Percentiles rank a stretch among this genome's conserved stretches.
These are phyloP conservation scores for Brenthis ino DNA, from an alignment of 2,888 invertebrate species.

Conservation along the genomic window DNA sequence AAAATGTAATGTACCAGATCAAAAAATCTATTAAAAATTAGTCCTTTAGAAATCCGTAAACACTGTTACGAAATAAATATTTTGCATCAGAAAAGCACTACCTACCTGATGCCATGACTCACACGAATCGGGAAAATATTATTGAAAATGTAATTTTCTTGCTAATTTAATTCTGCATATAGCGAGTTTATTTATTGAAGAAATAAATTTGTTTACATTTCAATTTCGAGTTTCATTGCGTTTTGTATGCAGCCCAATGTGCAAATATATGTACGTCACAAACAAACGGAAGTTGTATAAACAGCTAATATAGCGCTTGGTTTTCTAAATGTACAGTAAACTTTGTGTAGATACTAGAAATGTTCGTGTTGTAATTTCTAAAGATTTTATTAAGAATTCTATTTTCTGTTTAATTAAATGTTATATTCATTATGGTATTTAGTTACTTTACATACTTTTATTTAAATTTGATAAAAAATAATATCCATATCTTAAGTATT, in stretches of 20 bases:
- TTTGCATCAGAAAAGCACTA: too few relatives aligned
- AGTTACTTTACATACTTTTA: background rate
- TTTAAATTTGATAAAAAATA: background rate
- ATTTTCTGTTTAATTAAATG: too few relatives aligned
- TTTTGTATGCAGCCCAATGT: background rate
- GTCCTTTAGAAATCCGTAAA: too few relatives aligned
- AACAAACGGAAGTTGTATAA: slow-evolving; percentile 2
- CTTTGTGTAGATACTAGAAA: background rate
- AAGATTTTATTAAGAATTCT: too few relatives aligned
- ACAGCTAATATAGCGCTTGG: background rate
- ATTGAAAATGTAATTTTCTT: too few relatives aligned
- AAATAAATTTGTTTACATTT: background rate
- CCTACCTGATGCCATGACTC: too few relatives aligned
- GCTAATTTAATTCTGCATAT: background rate
- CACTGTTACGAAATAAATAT: too few relatives aligned
- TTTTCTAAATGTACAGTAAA: background rate
- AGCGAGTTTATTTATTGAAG: background rate
- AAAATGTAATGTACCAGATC: too few relatives aligned
- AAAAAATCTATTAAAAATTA: too few relatives aligned
- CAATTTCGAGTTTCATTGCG: background rate
- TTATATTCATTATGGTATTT: too few relatives aligned
- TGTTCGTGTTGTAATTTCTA: too few relatives aligned
- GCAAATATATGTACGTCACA: slow-evolving; percentile 1
- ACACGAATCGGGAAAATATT: too few relatives aligned
- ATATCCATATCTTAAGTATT: background rate